Conservation (phyloP, 2,113 vertebrate species). For the Silurus asotus region DNA sequence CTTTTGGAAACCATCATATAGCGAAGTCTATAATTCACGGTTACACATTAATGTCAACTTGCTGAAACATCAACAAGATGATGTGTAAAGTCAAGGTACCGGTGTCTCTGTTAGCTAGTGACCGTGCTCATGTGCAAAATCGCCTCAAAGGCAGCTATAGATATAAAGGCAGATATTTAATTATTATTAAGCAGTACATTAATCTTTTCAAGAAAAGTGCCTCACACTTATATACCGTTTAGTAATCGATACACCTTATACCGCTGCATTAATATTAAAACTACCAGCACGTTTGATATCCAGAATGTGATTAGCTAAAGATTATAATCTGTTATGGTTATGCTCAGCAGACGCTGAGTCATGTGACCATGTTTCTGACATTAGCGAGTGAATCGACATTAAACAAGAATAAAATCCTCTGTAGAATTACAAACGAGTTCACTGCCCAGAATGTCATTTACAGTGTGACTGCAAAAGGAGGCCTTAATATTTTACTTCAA, state of each 20-base stretch:
- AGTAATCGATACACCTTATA: neutral
- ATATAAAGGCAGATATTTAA: neutral
- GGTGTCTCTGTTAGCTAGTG: neutral
- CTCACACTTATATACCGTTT: neutral
- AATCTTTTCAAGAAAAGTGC: neutral
- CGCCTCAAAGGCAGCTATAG: neutral
- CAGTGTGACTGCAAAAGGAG: neutral
- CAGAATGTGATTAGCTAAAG: neutral
- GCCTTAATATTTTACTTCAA: neutral
- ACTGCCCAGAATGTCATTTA: neutral
- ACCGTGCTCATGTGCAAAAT: neutral
- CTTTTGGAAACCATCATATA: neutral
- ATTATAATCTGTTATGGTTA: neutral
- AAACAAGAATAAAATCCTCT: neutral
- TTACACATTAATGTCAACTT: neutral
- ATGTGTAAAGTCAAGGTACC: neutral
- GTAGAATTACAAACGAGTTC: neutral
- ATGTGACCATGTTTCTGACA: neutral
- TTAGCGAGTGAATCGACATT: neutral
- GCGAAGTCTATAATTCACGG: neutral
- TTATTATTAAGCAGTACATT: neutral
- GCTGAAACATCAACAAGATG: neutral
- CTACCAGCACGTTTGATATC: neutral
- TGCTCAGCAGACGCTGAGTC: too few relatives aligned
- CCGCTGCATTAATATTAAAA: neutral